These are phyloP conservation scores for Ephestia elutella DNA, from an alignment of 1,140 invertebrate species.

Conservation along the genomic window DNA sequence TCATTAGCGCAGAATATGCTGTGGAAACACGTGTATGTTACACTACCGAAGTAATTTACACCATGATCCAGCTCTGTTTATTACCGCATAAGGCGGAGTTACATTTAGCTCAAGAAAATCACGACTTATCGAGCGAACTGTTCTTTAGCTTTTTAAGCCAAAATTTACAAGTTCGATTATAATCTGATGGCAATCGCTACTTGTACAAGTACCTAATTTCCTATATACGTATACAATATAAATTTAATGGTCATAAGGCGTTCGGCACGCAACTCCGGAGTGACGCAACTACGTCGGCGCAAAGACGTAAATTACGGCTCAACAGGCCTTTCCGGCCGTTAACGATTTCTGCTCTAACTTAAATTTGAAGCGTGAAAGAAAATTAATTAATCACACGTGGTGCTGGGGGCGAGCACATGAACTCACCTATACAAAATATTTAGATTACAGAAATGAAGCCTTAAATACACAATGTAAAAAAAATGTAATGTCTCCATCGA, in stretches of 20 bases:
- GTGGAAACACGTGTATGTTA: not conserved
- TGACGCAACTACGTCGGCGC: slow-evolving; percentile 57
- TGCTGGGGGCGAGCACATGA: slow-evolving; percentile 17
- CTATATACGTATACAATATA: slow-evolving; percentile 62
- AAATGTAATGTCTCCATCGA: no score
- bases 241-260: slow-evolving; percentile 66
- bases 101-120: not conserved
- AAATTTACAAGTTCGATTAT: slow-evolving; percentile 40
- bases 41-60: not conserved
- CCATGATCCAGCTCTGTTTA: not conserved
- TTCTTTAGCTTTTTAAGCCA: slow-evolving; percentile 11
- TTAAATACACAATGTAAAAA: not conserved
- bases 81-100: not conserved
- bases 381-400: slow-evolving; percentile 69
- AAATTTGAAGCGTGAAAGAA: slow-evolving; percentile 68
- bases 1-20: slow-evolving; percentile 1
- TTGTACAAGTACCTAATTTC: slow-evolving; percentile 63
- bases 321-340: slow-evolving; percentile 65
- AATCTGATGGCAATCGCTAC: slow-evolving; percentile 52
- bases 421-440: not conserved
- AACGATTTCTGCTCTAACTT: slow-evolving; percentile 64
- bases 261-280: slow-evolving; percentile 61
- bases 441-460: not conserved
- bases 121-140: not conserved
- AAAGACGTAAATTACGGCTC: slow-evolving; percentile 62